Base-by-base conservation (phyloP, 1,140 invertebrate species). In the Caenorhabditis latens region DNA sequence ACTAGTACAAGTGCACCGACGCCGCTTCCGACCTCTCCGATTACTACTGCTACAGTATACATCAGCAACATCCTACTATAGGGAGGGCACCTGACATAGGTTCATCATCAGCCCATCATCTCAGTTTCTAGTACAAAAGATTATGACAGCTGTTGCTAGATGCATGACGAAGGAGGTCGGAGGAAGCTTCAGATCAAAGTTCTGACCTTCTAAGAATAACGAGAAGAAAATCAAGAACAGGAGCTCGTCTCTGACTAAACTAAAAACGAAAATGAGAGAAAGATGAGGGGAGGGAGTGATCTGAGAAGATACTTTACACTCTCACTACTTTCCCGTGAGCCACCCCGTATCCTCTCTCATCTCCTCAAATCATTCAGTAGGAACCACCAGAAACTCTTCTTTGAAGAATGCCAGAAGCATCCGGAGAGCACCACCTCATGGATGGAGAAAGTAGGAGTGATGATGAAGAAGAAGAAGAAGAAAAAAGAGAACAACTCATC, bases 401-500 rank as follows among this genome's bases (percentile, higher is more conserved):
- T 79, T 50, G 46, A 71, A 71, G 42, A 71, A 79, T 48, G 46
- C 43, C 32, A 75, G 3, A 42, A 79, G 71, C 40, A 79, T 11
- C 40, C 4, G 24, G 19, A 32, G 32, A 32, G 32, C 32, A 63
- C 24, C 14, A 63, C 61, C 61, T 63, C 61, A 63, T 32, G 61
- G 61, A 63, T 32, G 61, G 61, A 53, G 9, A 32, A 2, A 58
- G 55, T 58, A 58, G n/a, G 19, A 71, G 65, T n/a, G 42, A 21
- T 46, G 65, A 71, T 43, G 21, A 79, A 21, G 71, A 79, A 42
- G 46, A 50, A 71, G 24, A 79, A 79, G n/a, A n/a, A n/a, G n/a
- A n/a, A n/a, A 79, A 79, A 53, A 79, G 46, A 79, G 71, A 79
- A 79, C 71, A 79, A 79, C 71, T 79, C 71, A 79, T 79, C 71